Evolutionary conservation across 2,113 vertebrate species (phyloP), one percentile per base, ranked within the genome.

Genomic region (Scophthalmus maximus): DNA sequence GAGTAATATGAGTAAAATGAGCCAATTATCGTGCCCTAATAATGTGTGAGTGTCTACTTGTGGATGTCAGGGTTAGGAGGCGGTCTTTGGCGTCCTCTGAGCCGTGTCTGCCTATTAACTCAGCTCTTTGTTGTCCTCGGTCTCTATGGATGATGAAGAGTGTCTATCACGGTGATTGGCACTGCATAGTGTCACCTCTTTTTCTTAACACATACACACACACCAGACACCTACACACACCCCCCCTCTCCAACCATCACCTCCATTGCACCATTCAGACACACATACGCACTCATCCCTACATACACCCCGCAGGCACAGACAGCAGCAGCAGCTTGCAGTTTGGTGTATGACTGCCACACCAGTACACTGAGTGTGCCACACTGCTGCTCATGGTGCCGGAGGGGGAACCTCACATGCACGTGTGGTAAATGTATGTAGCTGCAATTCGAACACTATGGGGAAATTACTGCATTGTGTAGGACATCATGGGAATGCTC

Each of bases 251-350:
- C 69, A 62, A 51, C 47, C 72, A 64, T 74, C 77, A 68, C 76
- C 66, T 73, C 69, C 32, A 51, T 53, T 64, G 63, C 50, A 23
- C 52, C 68, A 62, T 56, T 73, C 66, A 68, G 46, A 61, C 57
- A 76, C 57, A 76, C 59, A 60, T 6, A 58, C 55, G 68, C 15
- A 50, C 66, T 47, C 62, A 65, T 34, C 55, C 60, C 34, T 62
- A 34, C 78, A 75, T 64, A 68, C 73, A 78, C 61, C 88, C 88
- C 64, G 82, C 81, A 88, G 90, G 82, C 83, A 84, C 74, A 88
- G 71, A 82, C 79, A 25, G 46, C 62, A 69, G 23, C 73, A 67
- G 76, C 73, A 72, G 63, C 44, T 76, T 85, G 78, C 69, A 50
- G 65, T 82, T 83, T 82, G 42, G 64, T 59, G 51, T 76, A 60